Evolutionary conservation across 2,888 invertebrate species (phyloP).

Genomic region (Callinectes sapidus): DNA sequence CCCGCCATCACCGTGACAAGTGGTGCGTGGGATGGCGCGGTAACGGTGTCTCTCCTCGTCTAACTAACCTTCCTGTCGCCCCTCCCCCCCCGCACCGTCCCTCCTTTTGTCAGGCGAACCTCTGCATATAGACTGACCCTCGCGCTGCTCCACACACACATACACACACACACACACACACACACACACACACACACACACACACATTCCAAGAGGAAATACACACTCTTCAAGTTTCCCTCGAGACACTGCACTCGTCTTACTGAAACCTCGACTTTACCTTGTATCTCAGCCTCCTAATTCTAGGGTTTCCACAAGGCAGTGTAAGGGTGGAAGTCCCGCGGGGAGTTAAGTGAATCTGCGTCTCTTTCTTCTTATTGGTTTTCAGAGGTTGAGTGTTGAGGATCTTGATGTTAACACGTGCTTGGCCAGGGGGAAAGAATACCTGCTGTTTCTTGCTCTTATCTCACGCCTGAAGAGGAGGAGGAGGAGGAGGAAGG

Average conservation of each 20-base stretch:
- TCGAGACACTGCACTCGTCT: neutral
- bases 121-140: slow-evolving; percentile 5
- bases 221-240: neutral
- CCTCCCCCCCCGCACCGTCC: neutral
- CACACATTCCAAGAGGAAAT: neutral
- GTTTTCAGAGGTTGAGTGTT: neutral
- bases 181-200: neutral
- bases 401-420: neutral
- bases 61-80: neutral
- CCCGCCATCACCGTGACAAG: slow-evolving; percentile 34
- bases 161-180: no score
- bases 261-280: neutral
- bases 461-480: neutral
- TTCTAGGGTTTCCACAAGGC: neutral
- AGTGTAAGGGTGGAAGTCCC: neutral
- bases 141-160: neutral
- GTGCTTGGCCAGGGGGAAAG: slow-evolving; percentile 4
- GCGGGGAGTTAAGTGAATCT: neutral
- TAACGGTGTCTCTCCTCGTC: neutral
- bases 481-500: neutral
- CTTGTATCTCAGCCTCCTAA: neutral
- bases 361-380: neutral
- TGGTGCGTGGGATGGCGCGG: neutral
- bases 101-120: neutral
- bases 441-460: neutral